Conservation (phyloP, 2,113 vertebrate genomes). For the Rhineura floridana region DNA sequence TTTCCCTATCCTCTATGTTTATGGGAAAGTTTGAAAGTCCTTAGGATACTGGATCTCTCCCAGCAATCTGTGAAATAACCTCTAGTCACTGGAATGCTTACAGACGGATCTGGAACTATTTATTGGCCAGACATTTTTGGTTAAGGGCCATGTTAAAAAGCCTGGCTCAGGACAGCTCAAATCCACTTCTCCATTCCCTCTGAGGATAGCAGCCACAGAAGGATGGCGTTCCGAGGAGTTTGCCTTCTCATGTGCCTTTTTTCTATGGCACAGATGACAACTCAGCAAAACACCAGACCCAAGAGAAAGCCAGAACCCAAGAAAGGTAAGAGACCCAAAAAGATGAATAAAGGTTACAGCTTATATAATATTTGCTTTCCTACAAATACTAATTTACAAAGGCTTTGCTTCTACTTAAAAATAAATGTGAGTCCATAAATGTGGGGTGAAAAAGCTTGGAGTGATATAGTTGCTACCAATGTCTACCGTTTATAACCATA, state of each 20-base stretch:
- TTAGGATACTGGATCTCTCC: slow-evolving; percentile 50
- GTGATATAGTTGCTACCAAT: too few relatives aligned
- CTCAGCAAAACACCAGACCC: slow-evolving; percentile 71
- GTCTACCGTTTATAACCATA: not conserved
- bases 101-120: slow-evolving; percentile 55
- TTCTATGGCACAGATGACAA: slow-evolving; percentile 68
- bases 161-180: not conserved
- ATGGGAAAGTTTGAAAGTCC: slow-evolving; percentile 13
- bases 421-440: not conserved
- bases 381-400: not conserved
- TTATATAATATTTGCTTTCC: not conserved
- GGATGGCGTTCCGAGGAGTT: slow-evolving; percentile 80
- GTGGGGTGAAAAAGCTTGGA: too few relatives aligned
- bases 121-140: slow-evolving; percentile 68
- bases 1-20: slow-evolving; percentile 1
- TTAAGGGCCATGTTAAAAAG: slow-evolving; percentile 46
- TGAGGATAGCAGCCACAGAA: slow-evolving; percentile 26
- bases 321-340: slow-evolving; percentile 81
- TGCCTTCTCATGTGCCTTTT: slow-evolving; percentile 82
- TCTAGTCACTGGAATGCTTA: slow-evolving; percentile 7
- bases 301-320: slow-evolving; percentile 68
- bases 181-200: not conserved
- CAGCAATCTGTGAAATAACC: slow-evolving; percentile 45
- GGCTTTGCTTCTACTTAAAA: not conserved
- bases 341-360: not conserved